Base-by-base conservation (phyloP, 2,113 vertebrate species). In the Heterochromis multidens region DNA sequence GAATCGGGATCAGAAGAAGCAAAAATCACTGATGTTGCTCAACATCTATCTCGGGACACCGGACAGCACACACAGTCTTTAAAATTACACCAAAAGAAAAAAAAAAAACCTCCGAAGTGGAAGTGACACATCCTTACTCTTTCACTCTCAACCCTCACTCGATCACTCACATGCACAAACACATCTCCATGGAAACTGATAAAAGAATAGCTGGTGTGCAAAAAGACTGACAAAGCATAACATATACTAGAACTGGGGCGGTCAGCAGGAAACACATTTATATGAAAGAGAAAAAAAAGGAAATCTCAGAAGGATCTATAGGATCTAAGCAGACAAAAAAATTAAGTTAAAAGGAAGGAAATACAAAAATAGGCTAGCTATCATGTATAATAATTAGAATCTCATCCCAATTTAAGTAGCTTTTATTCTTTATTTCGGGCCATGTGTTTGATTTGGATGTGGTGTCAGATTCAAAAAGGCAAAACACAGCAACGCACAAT, bases 131-230 rank as follows among this genome's bases (percentile, higher is more conserved):
- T 86, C 58, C 52, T 37, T 59, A 79, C 74, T 80, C 67, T 89
- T 90, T 91, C 81, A 79, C 85, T 91, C 85, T 90, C 84, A 90
- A 77, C 19, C 52, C 61, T 84, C 84, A 65, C 86, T 90, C 87
- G 56, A 43, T 84, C 91, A 63, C 76, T 60, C 84, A 74, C 70
- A 77, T 19, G 23, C 79, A 56, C 79, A 83, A 35, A 91, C 49
- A 92, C 60, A 95, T 94, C 91, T 83, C 93, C 94, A 95, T 94
- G 94, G 94, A 94, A 94, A 95, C 94, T 93, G 94, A 95, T 94
- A 94, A 95, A 95, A 94, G 92, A 94, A 94, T 92, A 91, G 88
- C 82, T 65, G 77, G 78, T 74, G 49, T 82, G 82, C 40, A 87
- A 87, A 85, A 87, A 85, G 46, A 89, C 72, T 88, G 90, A 90